These are phyloP conservation scores for Rhineura floridana DNA, from an alignment of 2,113 vertebrate species.

Conservation along the genomic window DNA sequence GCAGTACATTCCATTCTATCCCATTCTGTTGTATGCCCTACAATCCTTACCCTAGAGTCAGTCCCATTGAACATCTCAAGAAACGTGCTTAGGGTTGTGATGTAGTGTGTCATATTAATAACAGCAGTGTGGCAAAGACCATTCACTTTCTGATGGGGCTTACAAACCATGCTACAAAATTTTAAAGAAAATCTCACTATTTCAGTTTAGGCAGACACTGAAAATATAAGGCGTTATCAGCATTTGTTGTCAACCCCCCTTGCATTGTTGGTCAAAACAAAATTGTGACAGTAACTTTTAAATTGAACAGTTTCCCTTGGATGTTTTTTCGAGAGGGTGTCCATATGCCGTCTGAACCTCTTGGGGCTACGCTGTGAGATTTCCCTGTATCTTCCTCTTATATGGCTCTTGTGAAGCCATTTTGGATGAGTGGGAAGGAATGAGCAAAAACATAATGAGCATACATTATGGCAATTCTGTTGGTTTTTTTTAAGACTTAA, in stretches of 20 bases:
- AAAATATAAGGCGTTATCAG: neutral
- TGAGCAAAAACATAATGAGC: neutral
- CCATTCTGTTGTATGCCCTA: too few relatives aligned
- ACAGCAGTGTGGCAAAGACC: neutral
- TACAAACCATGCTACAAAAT: neutral
- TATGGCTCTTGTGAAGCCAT: too few relatives aligned
- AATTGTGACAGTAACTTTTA: neutral
- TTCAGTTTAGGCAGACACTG: neutral
- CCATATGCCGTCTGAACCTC: neutral
- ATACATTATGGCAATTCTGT: neutral
- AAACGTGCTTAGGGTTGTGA: neutral
- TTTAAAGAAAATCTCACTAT: neutral
- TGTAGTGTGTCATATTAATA: neutral
- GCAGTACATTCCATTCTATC: neutral
- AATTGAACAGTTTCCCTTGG: neutral
- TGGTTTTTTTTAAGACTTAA: neutral
- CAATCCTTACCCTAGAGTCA: too few relatives aligned
- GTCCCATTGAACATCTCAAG: neutral
- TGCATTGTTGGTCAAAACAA: neutral
- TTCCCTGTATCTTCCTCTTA: neutral
- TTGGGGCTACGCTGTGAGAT: neutral
- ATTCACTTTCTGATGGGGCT: neutral
- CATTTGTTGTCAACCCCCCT: too few relatives aligned
- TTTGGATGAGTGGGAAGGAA: neutral
- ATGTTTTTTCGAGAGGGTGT: too few relatives aligned